Evolutionary conservation across 64 coral and sea anemone species (phyloP).

Genomic region (Montipora sp.): DNA sequence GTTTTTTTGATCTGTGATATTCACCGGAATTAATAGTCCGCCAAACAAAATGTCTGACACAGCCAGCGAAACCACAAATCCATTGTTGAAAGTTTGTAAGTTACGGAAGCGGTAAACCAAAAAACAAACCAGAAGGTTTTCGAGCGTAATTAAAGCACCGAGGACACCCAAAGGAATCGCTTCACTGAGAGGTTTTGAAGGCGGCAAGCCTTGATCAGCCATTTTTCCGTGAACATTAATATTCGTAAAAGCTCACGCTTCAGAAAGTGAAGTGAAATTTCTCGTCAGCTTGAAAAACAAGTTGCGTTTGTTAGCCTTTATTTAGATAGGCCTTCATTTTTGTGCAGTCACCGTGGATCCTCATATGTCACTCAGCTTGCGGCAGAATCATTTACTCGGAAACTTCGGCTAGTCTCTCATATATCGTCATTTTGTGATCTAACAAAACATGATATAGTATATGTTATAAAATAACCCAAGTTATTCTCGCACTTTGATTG

Average conservation of each 20-base stretch:
- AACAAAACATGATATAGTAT: not conserved
- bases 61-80: constrained; percentile 77
- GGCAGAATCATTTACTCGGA: not conserved
- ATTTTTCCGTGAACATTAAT: constrained; percentile 26
- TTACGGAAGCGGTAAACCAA: constrained; percentile 73
- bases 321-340: not conserved
- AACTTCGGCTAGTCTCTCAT: not conserved
- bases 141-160: constrained; percentile 75
- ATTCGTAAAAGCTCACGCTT: not conserved
- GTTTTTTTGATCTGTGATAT: constrained; percentile 35
- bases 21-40: constrained; percentile 70
- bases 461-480: not conserved
- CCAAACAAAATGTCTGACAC: constrained; percentile 85
- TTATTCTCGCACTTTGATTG: too few relatives aligned
- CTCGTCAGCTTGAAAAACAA: not conserved
- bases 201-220: not conserved
- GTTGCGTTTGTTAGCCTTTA: not conserved
- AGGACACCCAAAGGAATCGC: constrained; percentile 59
- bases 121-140: constrained; percentile 78
- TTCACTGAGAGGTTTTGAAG: constrained; percentile 30
- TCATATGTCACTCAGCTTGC: not conserved
- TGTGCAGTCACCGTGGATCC: not conserved
- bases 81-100: constrained; percentile 74
- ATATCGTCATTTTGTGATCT: not conserved
- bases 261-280: constrained; percentile 15